Evolutionary conservation across 2,888 invertebrate species (phyloP).

Genomic region (Cylindroiulus punctatus): DNA sequence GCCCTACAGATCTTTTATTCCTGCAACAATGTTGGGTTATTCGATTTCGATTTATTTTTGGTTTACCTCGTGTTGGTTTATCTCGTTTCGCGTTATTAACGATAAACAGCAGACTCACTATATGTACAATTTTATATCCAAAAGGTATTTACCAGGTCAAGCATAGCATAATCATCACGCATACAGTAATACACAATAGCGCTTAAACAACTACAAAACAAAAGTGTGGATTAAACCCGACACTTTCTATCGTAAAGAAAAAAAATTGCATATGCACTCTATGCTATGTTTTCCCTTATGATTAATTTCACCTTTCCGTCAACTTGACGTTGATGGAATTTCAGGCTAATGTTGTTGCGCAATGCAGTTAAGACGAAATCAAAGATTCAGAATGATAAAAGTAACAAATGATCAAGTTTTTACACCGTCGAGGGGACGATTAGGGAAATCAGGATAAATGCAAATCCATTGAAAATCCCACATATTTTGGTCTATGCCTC

Average conservation of each 20-base stretch:
- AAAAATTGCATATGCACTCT: neutral
- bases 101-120: neutral
- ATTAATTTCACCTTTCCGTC: too few species aligned
- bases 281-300: too few species aligned
- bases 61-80: neutral
- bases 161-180: neutral
- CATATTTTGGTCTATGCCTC: too few species aligned
- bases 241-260: neutral
- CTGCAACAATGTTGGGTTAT: neutral
- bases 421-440: too few species aligned
- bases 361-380: too few species aligned
- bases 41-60: neutral
- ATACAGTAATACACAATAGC: neutral
- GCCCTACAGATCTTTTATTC: neutral
- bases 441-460: too few species aligned
- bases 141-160: neutral
- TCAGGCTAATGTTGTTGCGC: too few species aligned
- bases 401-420: too few species aligned
- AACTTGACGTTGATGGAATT: too few species aligned
- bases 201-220: neutral
- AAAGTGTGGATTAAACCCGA: neutral
- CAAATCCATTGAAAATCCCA: too few species aligned
- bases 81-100: neutral
- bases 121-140: neutral
- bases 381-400: too few species aligned